Base-by-base conservation (phyloP, 2,888 invertebrate species). In the Macrostomum cliftonense region DNA sequence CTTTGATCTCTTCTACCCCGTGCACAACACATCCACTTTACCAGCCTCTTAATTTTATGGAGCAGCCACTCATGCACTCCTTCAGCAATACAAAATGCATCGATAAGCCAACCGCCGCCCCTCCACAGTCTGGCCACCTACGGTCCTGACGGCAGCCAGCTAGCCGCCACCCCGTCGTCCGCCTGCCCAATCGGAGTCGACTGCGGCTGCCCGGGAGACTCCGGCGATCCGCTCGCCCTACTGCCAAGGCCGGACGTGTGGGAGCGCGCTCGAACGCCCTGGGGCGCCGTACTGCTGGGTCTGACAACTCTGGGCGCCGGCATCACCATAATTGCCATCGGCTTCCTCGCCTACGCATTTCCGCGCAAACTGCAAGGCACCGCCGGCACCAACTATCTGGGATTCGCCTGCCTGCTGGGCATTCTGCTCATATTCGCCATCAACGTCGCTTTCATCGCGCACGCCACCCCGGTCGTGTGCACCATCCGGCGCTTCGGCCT, bases 331-430 rank as follows among this genome's bases (percentile, higher is more conserved):
- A 62, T 64, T 16, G 59, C 69, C 49, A 66, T 68, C 46, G 56
- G 70, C 9, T 71, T 70, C 56, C 63, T 71, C 48, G 54, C 68
- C 36, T 59, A 67, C 38, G 62, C 63, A 11, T 70, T 68, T 54
- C 70, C 69, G 5, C 28, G 28, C 28, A 28, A 28, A 28, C 5
- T 28, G 28, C 28, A 28, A 0, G 61, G 68, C 43, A 60, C 65
- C 2, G 62, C 65, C 14, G 68, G 67, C 43, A 66, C 69, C 28
- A 53, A 71, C 1, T 61, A 70, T n/a, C 57, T 73, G 2, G 72
- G 71, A 2, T 72, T 67, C 58, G 61, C 70, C 52, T 64, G 72
- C 20, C 59, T 68, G 14, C 61, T 70, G 43, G 73, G 71, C 13
- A 60, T 72, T 48, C 57, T 72, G 20, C 54, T 69, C 13, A 55